Percentiles rank a stretch among this genome's conserved stretches.
Evolutionary conservation across 2,888 invertebrate species (phyloP).

Genomic region (Ennomos erosarius): DNA sequence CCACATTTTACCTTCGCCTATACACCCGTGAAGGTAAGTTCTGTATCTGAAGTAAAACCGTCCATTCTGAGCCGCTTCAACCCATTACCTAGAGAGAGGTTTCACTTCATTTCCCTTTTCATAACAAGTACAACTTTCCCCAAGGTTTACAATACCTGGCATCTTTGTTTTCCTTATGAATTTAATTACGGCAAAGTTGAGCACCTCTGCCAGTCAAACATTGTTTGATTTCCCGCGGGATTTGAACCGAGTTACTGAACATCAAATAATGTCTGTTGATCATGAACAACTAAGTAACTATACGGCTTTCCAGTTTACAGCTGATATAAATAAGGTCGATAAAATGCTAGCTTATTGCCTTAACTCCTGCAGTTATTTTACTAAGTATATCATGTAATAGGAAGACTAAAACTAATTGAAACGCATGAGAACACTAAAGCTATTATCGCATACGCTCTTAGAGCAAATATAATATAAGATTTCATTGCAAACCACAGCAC

Average conservation of each 20-base stretch:
- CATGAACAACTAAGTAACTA: constrained; percentile 1
- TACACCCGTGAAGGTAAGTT: constrained; percentile 7
- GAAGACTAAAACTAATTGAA: too few species aligned
- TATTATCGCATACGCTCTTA: too few species aligned
- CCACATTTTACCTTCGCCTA: too few species aligned
- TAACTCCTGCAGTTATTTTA: too few species aligned
- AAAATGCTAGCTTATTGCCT: too few species aligned
- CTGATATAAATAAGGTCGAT: too few species aligned
- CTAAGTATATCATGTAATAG: too few species aligned
- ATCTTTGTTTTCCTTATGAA: constrained; percentile 38
- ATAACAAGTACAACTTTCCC: constrained; percentile 22
- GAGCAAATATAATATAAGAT: too few species aligned
- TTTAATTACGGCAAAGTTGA: constrained; percentile 40
- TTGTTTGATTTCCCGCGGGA: constrained; percentile 30
- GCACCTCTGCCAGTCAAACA: constrained; percentile 30
- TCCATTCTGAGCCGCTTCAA: constrained; percentile 5
- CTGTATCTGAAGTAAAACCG: not conserved
- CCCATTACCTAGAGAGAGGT: constrained; percentile 15
- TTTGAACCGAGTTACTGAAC: constrained; percentile 20
- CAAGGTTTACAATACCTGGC: constrained; percentile 28
- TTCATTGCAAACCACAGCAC: too few species aligned
- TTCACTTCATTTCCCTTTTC: constrained; percentile 26
- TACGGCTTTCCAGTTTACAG: too few species aligned
- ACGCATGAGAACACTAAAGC: too few species aligned
- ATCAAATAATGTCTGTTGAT: constrained; percentile 12